A percentile compares a stretch with the other conserved stretches of the same genome.
Evolutionary conservation across 2,888 invertebrate species (phyloP).

Genomic region (Allacma fusca): DNA sequence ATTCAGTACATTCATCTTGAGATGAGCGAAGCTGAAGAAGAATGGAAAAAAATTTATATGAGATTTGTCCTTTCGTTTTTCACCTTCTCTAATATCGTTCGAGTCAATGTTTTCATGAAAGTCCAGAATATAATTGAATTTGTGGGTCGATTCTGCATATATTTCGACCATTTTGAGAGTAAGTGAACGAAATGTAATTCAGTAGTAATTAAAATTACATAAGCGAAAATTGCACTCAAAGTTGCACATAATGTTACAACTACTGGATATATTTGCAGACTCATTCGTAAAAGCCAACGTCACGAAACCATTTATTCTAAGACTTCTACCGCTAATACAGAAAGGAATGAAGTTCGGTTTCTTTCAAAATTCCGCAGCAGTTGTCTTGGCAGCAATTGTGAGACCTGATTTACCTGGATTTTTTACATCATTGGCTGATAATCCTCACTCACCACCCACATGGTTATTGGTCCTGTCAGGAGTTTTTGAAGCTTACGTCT

Average conservation of each 20-base stretch:
- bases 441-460: neutral
- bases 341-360: constrained; percentile 16
- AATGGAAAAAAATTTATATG: constrained; percentile 14
- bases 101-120: neutral
- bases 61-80: neutral
- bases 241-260: too few relatives aligned
- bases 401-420: constrained; percentile 3
- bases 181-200: neutral
- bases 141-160: neutral
- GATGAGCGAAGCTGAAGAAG: neutral
- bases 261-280: too few relatives aligned
- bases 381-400: constrained; percentile 6
- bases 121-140: neutral
- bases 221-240: neutral
- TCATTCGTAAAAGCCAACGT: neutral
- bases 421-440: neutral
- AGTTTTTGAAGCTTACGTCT: neutral
- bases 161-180: constrained; percentile 8
- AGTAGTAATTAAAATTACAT: neutral
- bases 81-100: neutral
- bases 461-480: neutral
- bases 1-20: neutral
- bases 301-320: neutral
- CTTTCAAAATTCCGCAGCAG: neutral
- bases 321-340: neutral